Conservation (phyloP, 1,140 invertebrate genomes). For the Calephelis nemesis region DNA sequence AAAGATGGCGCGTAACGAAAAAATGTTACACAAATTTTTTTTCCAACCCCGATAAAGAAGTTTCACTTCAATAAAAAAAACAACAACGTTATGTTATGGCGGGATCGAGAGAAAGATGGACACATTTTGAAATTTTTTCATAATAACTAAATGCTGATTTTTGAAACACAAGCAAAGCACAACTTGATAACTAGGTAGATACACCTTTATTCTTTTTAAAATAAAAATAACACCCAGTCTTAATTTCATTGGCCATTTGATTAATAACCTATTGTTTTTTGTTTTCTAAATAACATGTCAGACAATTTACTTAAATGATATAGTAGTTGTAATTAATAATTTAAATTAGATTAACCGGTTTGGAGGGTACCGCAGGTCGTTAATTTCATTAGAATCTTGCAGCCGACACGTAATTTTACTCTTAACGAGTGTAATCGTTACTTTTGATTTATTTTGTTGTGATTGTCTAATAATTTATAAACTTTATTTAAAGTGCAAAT, state of each 20-base stretch:
- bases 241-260: conserved; percentile 7
- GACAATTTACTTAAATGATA: conserved; percentile 18
- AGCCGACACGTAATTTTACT: conserved; percentile 41
- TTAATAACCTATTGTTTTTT: conserved; percentile 31
- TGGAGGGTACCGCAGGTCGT: conserved; percentile 47
- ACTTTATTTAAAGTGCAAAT: no score
- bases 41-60: no score
- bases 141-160: no score
- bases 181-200: no score
- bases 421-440: conserved; percentile 13
- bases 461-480: neutral
- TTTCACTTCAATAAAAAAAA: no score
- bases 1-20: no score
- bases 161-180: no score
- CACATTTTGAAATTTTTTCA: no score
- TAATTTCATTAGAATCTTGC: conserved; percentile 56
- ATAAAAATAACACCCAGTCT: neutral
- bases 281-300: conserved; percentile 29
- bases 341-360: conserved; percentile 61
- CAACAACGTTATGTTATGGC: no score
- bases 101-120: no score
- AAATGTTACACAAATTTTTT: no score
- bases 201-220: no score
- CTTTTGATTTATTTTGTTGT: conserved; percentile 3
- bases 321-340: conserved; percentile 27